phyloP scores from a whole-genome alignment of 2,797 vertebrate genomes.

The Coccyzus lansbergi region DNA sequence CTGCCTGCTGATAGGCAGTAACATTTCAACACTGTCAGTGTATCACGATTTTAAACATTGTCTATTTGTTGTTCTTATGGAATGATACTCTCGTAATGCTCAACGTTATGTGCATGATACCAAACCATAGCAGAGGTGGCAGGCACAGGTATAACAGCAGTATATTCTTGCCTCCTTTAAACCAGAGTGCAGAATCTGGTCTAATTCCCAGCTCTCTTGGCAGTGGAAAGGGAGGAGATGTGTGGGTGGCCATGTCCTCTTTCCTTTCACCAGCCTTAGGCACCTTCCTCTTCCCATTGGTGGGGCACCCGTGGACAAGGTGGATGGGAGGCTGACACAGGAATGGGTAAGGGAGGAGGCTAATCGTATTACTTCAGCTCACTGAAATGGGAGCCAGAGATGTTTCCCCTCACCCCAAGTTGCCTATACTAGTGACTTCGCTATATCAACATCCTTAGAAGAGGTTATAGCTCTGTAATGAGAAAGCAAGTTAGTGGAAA shows the following conservation, averaged over 20 bases:
- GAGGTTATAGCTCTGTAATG: not conserved
- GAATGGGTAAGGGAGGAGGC: not conserved
- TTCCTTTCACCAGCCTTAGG: not conserved
- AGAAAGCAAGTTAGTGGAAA: not conserved
- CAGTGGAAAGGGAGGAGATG: not conserved
- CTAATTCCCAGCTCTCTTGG: not conserved
- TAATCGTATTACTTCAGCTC: not conserved
- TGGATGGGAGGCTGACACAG: not conserved
- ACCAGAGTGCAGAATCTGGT: not conserved
- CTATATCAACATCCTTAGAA: too few relatives aligned
- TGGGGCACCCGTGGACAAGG: too few relatives aligned
- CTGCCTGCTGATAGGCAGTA: not conserved
- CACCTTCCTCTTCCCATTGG: not conserved
- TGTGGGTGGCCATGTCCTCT: not conserved
- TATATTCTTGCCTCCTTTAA: not conserved
- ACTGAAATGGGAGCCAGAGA: not conserved
- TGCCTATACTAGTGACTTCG: not conserved
- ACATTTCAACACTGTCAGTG: accelerated
- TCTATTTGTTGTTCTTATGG: not conserved
- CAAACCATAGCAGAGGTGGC: not conserved
- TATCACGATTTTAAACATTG: not conserved
- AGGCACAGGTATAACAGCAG: not conserved
- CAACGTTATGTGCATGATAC: accelerated
- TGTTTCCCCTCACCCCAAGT: not conserved
- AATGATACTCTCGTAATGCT: not conserved